Conservation (phyloP, 2,888 invertebrate species). For the Brachyptera putata region DNA sequence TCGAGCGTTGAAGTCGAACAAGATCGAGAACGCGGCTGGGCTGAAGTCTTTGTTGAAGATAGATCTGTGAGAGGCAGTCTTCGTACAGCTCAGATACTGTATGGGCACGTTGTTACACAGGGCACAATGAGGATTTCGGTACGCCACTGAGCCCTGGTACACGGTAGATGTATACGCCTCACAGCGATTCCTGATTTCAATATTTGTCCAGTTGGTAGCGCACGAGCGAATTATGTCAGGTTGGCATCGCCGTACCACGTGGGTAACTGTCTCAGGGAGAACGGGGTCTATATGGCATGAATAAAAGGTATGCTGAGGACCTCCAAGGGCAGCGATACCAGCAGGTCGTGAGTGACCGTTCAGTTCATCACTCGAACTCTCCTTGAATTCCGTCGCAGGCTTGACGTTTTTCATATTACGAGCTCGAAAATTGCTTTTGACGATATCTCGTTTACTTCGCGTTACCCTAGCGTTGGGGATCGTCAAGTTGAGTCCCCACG, state of each 20-base stretch:
- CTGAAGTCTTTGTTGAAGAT: conserved; percentile 41
- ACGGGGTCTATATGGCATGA: conserved; percentile 44
- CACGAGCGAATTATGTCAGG: conserved; percentile 41
- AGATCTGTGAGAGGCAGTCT: conserved; percentile 32
- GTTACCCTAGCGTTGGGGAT: conserved; percentile 37
- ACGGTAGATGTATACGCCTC: conserved; percentile 46
- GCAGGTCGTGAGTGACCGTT: conserved; percentile 10
- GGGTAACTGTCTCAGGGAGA: conserved; percentile 40
- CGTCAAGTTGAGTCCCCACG: conserved; percentile 40
- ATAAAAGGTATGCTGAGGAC: neutral
- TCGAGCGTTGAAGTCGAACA: conserved; percentile 41
- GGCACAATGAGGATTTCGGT: conserved; percentile 48
- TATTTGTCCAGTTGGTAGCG: conserved; percentile 43
- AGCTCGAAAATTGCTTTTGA: conserved; percentile 3
- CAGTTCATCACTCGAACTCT: conserved; percentile 29
- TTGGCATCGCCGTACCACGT: conserved; percentile 44
- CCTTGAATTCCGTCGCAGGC: conserved; percentile 31
- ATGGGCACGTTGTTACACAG: conserved; percentile 45
- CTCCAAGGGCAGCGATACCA: conserved; percentile 18
- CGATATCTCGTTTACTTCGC: conserved; percentile 1
- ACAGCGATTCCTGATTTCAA: conserved; percentile 41
- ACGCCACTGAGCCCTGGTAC: conserved; percentile 42
- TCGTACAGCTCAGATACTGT: conserved; percentile 40
- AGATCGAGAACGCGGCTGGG: conserved; percentile 43
- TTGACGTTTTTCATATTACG: conserved; percentile 3